Evolutionary conservation across 2,888 invertebrate genomes (phyloP), one percentile per base, ranked within the genome.

Genomic region (Tachystola acroxantha): DNA sequence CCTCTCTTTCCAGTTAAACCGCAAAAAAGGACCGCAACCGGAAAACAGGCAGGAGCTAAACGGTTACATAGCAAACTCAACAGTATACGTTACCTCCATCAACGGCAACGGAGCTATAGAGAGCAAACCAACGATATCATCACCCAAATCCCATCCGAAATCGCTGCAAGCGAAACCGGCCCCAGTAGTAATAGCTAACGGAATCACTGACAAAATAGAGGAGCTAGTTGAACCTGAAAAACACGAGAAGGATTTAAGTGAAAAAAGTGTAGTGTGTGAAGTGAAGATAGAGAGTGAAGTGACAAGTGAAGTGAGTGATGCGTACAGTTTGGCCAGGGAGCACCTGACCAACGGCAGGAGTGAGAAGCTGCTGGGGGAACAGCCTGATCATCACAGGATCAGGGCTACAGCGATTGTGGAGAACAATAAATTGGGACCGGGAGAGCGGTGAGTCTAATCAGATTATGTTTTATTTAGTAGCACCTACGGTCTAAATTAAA

Each of bases 61-160:
- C 89, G 94, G 94, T 42, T 91, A 94, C 67, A 93, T 94, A 62
- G 93, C 93, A 67, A 93, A 92, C 67, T 92, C 93, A 39, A 93
- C 94, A 38, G 94, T 95, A 52, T 95, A 94, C 89, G 94, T 94
- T 51, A 94, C 94, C 46, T 94, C 94, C 50, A 91, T 93, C 34
- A 82, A 81, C 72, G 86, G 87, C 53, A 82, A 88, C 74, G 80
- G 87, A 42, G 68, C 87, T 7, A 81, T 85, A 56, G 82, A 86
- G 44, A 76, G 69, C 48, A 82, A 85, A 43, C 85, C 87, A 1
- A 81, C 77, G 2, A 82, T 79, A 58, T 81, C 85, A 3, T 85
- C 85, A 5, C 84, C 87, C 0, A 86, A 85, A 58, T 70, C 80
- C 9, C 77, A 72, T 43, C 85, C 80, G 1, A 88, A 80, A 55